Evolutionary conservation across 2,113 vertebrate genomes (phyloP), one percentile per base, ranked within the genome.

Genomic region (Nesoenas mayeri): DNA sequence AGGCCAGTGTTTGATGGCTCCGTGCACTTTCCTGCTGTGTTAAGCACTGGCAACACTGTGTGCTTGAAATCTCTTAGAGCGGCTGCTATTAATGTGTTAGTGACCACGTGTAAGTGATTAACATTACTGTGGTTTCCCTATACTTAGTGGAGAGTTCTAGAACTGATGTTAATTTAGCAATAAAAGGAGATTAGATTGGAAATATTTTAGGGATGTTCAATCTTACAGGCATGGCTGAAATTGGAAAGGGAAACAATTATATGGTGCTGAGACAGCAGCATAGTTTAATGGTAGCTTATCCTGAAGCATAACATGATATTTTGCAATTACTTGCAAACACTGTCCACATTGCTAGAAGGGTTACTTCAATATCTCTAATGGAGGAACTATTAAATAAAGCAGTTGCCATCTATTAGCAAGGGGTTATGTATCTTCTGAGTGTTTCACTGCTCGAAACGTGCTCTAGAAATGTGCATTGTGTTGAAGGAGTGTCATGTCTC

Each of bases 1-100:
- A 34, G 54, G 20, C 29, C 51, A 57, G 19, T 8, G 38, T 20
- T 67, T 6, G 16, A 21, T 64, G 70, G 19, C 34, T 73, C 36
- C 3, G 2, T 18, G 4, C 0, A 2, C 34, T 42, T 85, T 38
- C 26, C 66, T n/a, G 36, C 53, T 0, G 3, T 1, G 2, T 53
- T 83, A 40, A 48, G 40, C 50, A 24, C 62, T 56, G 51, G 40
- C 61, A 51, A 26, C 0, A 2, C 70, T 6, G 3, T 24, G 28
- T 1, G 7, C 21, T 1, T 74, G 47, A 79, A 79, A 40, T 47
- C 54, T 78, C 42, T 26, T 36, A 36, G 38, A 66, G 36, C n/a
- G 70, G 38, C 69, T 74, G 31, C 51, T 85, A 50, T 79, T 89
- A 62, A 62, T 74, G 51, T 11, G 32, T 73, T 85, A 44, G 64